Conservation (phyloP, 1,140 invertebrate genomes). For the Drosophila lacteicornis region DNA sequence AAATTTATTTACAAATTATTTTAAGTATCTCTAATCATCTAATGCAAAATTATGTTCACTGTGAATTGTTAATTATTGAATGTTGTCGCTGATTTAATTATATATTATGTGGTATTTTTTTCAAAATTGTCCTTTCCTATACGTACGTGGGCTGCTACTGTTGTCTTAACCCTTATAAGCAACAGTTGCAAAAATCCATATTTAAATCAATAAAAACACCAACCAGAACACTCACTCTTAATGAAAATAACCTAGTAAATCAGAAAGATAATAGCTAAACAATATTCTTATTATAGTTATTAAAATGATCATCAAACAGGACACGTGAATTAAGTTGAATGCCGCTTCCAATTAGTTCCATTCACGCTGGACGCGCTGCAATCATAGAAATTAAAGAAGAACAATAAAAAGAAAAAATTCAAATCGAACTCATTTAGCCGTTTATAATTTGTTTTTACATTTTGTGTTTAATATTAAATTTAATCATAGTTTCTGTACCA, state of each 20-base stretch:
- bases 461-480: conserved; percentile 42
- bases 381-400: conserved; percentile 30
- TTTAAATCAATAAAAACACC: neutral
- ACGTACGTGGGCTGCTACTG: too few relatives aligned
- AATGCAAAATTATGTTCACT: conserved; percentile 37
- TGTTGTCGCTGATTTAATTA: conserved; percentile 27
- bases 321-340: conserved; percentile 25
- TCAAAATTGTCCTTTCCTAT: neutral
- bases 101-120: conserved; percentile 14
- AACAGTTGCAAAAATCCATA: conserved; percentile 14
- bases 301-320: conserved; percentile 17
- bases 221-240: conserved; percentile 6
- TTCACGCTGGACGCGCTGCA: conserved; percentile 27
- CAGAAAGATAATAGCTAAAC: conserved; percentile 22
- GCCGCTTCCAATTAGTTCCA: conserved; percentile 11
- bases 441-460: conserved; percentile 33
- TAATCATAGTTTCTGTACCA: conserved; percentile 60
- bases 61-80: conserved; percentile 39
- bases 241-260: conserved; percentile 27
- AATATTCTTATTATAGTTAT: conserved; percentile 38
- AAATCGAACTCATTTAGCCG: conserved; percentile 34
- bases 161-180: conserved; percentile 14
- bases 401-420: conserved; percentile 16
- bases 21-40: conserved; percentile 17
- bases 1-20: conserved; percentile 39